Percentiles rank a stretch among this genome's conserved stretches.
Conservation (phyloP, 2,888 invertebrate genomes). For the Amblyjoppa proteus region DNA sequence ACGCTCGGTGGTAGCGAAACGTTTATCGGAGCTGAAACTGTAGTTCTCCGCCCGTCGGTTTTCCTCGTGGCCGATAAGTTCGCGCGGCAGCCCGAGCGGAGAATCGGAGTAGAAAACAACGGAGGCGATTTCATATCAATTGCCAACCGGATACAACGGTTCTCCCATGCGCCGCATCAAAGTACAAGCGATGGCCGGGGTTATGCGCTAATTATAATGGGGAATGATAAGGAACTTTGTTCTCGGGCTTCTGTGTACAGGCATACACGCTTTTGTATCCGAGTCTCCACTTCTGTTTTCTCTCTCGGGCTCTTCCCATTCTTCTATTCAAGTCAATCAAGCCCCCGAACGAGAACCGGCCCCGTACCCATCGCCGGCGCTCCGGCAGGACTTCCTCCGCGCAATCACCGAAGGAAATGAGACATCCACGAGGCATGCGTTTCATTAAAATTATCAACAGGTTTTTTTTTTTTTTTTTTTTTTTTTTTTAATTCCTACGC, state of each 20-base stretch:
- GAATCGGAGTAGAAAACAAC: conserved; percentile 44
- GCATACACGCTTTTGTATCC: background rate
- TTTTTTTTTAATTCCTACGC: conserved; percentile 3
- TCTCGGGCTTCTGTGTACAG: conserved; percentile 18
- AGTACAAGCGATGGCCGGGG: conserved; percentile 49
- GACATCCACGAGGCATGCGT: conserved; percentile 46
- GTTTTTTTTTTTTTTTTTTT: background rate
- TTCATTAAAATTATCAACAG: conserved; percentile 44
- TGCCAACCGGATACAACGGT: conserved; percentile 67
- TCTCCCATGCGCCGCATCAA: conserved; percentile 47
- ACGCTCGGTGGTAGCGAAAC: background rate
- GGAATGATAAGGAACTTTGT: conserved; percentile 63
- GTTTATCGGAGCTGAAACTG: conserved; percentile 36
- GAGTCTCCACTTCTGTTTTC: background rate
- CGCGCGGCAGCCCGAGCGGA: background rate
- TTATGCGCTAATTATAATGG: conserved; percentile 65
- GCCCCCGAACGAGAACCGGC: conserved; percentile 49
- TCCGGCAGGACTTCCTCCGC: conserved; percentile 56
- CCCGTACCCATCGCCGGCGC: conserved; percentile 41
- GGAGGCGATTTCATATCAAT: conserved; percentile 68
- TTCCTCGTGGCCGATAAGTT: conserved; percentile 20
- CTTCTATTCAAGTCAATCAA: conserved; percentile 36
- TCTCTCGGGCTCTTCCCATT: conserved; percentile 2
- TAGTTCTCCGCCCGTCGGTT: conserved; percentile 21
- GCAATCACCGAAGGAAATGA: conserved; percentile 50